Evolutionary conservation across 1,140 invertebrate species (phyloP), one percentile per base, ranked within the genome.

Genomic region (Neuroterus valhalla): DNA sequence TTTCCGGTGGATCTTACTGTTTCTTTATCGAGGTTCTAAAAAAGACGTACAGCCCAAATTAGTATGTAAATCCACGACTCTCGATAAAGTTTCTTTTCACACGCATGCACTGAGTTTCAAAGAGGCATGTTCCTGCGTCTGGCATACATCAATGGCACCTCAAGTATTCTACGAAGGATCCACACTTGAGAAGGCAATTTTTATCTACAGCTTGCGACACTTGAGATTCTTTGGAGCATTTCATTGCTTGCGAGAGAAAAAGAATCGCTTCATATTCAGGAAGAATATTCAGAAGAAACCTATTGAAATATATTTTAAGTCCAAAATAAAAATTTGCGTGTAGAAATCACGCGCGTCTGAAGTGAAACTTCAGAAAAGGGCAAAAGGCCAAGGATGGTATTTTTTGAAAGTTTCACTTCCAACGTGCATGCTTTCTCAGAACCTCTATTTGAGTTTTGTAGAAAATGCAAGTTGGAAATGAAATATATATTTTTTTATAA

Each of bases 41-140:
- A 38, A 38, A 31, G 23, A 12, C 21, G 10, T 15, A 31, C 5
- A 62, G 15, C 14, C 23, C 5, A 31, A 62, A 62, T 62, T 62
- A 62, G 55, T 62, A 62, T 62, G 55, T 62, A 62, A 62, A 62
- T 62, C 26, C 55, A 62, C 55, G 21, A 62, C 23, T 31, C 55
- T 31, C 55, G 55, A 31, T 62, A 62, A 62, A 62, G 23, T 62
- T 62, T 62, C 55, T 31, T n/a, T 62, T 62, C 55, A 62, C 55
- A 62, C 55, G 23, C 55, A 62, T 62, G 55, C 55, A n/a, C 4
- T 26, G 55, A 31, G 23, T 62, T 62, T 26, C 11, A 62, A 62
- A 62, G 55, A 62, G 23, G 55, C 23, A 2, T 62, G 55, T 62
- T 62, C 55, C 55, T 62, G 26, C 55, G 55, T 62, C 55, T 62